These are phyloP conservation scores for Lerista edwardsae DNA, from an alignment of 2,797 vertebrate species.

Conservation along the genomic window DNA sequence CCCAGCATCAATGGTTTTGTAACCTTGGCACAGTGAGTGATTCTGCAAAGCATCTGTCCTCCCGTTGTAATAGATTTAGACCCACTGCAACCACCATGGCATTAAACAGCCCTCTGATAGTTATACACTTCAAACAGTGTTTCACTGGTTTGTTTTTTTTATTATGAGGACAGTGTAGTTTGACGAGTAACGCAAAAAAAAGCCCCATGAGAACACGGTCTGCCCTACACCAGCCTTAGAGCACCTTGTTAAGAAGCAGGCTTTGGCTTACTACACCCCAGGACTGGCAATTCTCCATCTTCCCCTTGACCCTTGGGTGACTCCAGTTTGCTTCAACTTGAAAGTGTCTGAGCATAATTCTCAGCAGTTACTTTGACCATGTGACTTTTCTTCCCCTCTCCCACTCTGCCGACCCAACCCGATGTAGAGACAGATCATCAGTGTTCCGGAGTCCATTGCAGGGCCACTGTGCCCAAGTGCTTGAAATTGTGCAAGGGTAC, in stretches of 20 bases:
- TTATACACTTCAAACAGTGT: neutral
- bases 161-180: neutral
- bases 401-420: neutral
- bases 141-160: neutral
- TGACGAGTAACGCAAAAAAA: neutral
- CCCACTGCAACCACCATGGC: neutral
- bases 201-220: neutral
- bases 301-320: neutral
- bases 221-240: neutral
- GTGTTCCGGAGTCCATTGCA: neutral
- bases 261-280: neutral
- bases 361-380: neutral
- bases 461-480: neutral
- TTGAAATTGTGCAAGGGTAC: neutral
- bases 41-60: neutral
- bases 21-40: neutral
- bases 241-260: neutral
- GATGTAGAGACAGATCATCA: neutral
- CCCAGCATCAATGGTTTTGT: neutral
- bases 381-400: too few species aligned
- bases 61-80: neutral
- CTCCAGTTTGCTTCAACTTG: neutral
- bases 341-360: neutral
- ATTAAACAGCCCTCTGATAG: neutral
- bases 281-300: neutral